Evolutionary conservation across 37 sponge, comb jelly and placozoan genomes (phyloP), one percentile per base, ranked within the genome.

Genomic region (Cladorhizidae sp.): DNA sequence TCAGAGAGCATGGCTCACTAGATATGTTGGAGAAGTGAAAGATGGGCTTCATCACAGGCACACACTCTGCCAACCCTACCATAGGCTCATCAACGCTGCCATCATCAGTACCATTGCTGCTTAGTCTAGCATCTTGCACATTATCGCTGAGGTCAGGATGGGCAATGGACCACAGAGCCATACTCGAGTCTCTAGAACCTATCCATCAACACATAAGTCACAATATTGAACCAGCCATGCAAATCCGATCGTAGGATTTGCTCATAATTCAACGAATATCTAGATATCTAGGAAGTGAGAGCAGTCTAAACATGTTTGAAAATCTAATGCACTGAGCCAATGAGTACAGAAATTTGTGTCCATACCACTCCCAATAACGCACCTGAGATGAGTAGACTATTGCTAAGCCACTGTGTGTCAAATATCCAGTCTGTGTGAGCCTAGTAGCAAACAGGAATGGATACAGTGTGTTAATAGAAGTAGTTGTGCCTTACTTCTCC

Each of bases 341-440:
- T n/a, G n/a, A n/a, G n/a, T n/a, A n/a, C n/a, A n/a, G n/a, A n/a
- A n/a, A n/a, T n/a, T n/a, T n/a, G n/a, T n/a, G n/a, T n/a, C 49
- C 5, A 45, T 45, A 45, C 8, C 49, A 45, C 9, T 45, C 9
- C 49, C 20, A 18, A 29, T 17, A n/a, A n/a, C n/a, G n/a, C 57
- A 87, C 95, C 95, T 82, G 97, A 76, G 15, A 96, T 85, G 31
- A 96, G 62, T 6, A 90, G 26, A 56, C 50, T 68, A 43, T 93
- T 83, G 22, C 69, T 73, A 26, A 96, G 41, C 97, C 97, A 96
- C 32, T 70, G 68, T 21, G 82, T 45, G 36, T 92, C 85, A 88
- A 96, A 96, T 58, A 96, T 82, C 97, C 97, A 96, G 62, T 96
- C 93, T 45, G 76, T 73, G 61, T 96, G 97, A 26, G 85, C 86